Evolutionary conservation across 2,113 vertebrate species (phyloP), one percentile per base, ranked within the genome.

Genomic region (Channa argus): DNA sequence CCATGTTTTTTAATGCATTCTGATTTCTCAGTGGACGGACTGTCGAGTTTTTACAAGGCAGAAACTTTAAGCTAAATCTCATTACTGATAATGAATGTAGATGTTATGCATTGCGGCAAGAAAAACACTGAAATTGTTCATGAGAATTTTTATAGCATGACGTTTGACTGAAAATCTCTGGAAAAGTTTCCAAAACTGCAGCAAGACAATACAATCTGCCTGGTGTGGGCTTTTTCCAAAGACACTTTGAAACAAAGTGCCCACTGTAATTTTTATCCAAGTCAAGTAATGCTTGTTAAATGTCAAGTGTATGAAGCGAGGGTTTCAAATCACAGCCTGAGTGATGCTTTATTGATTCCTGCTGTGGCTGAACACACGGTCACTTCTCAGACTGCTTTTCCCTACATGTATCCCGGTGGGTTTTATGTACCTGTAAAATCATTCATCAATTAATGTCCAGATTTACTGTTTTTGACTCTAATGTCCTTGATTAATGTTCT

Each of bases 81-180:
- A 33, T 72, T 64, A 63, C 49, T 76, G 71, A 81, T 82, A 51
- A 66, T 91, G 92, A 91, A 91, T 92, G 91, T 93, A 91, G 83
- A 86, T 52, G 53, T 83, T 78, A 85, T 86, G 86, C 83, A 80
- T 71, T 8, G 49, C 74, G 80, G 74, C 46, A 55, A 72, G 5
- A 41, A 55, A 13, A 41, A 51, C 10, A 39, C 46, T 10, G 44
- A 12, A 63, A 60, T 37, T 79, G 66, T 85, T 86, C 77, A 75
- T 3, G 47, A 58, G 50, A 71, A 9, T 52, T 87, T 83, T 74
- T 78, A 64, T 56, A 50, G 73, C 52, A 74, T 41, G 78, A 54
- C 3, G 52, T 58, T 79, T 13, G 52, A 60, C 46, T 58, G 44
- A 64, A 63, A 73, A 65, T 34, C 38, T 81, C 46, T 60, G n/a